These are phyloP conservation scores for Caenorhabditis zanzibari DNA, from an alignment of 2,888 invertebrate genomes.

Conservation along the genomic window DNA sequence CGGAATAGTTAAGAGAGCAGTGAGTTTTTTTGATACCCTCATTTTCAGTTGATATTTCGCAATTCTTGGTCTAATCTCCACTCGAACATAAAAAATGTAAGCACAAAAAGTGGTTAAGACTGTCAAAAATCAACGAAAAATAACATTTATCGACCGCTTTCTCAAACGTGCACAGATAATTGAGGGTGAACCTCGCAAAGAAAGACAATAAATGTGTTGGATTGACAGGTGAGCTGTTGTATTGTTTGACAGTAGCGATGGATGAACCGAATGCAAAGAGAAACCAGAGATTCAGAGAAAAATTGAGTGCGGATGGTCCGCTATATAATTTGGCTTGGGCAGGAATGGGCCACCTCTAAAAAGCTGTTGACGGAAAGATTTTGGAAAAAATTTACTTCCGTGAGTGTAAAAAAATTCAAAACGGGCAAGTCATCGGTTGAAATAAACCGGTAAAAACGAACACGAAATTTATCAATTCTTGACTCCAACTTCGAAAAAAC, in stretches of 20 bases:
- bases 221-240: slow-evolving; percentile 16
- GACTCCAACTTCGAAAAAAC: not conserved
- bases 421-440: too few relatives aligned
- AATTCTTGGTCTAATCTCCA: too few relatives aligned
- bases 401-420: too few relatives aligned
- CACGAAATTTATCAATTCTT: not conserved
- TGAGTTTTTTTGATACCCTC: too few relatives aligned
- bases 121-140: not conserved
- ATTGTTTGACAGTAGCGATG: not conserved
- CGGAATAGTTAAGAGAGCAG: too few relatives aligned
- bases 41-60: too few relatives aligned
- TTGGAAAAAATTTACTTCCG: too few relatives aligned
- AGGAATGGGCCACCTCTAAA: not conserved
- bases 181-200: not conserved
- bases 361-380: not conserved
- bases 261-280: not conserved
- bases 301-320: not conserved
- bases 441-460: not conserved
- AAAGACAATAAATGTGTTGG: slow-evolving; percentile 8
- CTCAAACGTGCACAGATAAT: not conserved
- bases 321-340: not conserved
- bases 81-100: too few relatives aligned
- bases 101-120: too few relatives aligned
- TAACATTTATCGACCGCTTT: not conserved
- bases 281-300: not conserved